Conservation (phyloP, 2,888 invertebrate species). For the Tetheella fluctuosa region DNA sequence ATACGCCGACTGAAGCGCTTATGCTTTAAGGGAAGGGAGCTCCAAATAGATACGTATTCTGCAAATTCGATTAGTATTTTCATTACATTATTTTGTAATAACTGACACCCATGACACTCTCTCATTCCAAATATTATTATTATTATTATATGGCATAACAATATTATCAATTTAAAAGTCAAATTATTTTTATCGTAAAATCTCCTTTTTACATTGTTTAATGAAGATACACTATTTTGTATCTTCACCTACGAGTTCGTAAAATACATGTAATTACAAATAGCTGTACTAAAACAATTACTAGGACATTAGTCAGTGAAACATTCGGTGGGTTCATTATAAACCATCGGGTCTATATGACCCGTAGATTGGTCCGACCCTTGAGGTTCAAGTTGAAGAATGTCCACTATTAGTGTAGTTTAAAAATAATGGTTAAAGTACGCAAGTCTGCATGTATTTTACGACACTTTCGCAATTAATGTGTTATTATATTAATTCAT, state of each 20-base stretch:
- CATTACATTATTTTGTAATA: no score
- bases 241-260: no score
- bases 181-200: no score
- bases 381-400: constrained; percentile 51
- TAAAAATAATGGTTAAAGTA: constrained; percentile 48
- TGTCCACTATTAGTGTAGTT: constrained; percentile 59
- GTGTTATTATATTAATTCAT: neutral
- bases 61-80: no score
- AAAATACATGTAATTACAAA: constrained; percentile 22
- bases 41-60: neutral
- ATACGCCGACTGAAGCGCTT: no score
- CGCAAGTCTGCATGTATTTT: constrained; percentile 40
- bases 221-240: no score
- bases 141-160: no score
- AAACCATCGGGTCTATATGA: constrained; percentile 52
- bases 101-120: no score
- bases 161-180: no score
- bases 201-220: no score
- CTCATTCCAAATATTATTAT: no score
- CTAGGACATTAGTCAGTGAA: constrained; percentile 51
- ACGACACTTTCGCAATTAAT: neutral
- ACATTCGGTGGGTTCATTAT: constrained; percentile 61
- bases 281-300: constrained; percentile 40
- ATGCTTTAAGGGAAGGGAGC: neutral
- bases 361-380: constrained; percentile 47